Percentiles rank a stretch among this genome's conserved stretches.
Conservation (phyloP, 2,888 invertebrate species). For the Entomobrya proxima region DNA sequence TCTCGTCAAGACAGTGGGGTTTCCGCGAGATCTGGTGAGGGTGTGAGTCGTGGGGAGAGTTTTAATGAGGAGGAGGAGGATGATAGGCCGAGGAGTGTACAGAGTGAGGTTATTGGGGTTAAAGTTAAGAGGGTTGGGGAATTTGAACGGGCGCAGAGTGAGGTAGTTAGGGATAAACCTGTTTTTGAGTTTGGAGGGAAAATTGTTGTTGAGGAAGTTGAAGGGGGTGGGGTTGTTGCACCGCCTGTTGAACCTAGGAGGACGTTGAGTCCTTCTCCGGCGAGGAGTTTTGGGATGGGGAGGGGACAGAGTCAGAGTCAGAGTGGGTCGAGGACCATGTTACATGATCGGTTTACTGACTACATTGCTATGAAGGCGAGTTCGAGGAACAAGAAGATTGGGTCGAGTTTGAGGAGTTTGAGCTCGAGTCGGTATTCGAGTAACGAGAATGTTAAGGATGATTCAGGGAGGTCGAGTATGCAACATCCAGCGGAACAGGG, state of each 20-base stretch:
- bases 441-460: background rate
- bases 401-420: slow-evolving; percentile 4
- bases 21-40: background rate
- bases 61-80: background rate
- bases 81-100: background rate
- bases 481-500: background rate
- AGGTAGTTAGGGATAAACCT: background rate
- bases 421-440: slow-evolving; percentile 6
- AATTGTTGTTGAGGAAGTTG: background rate
- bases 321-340: background rate
- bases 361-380: slow-evolving; percentile 66
- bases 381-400: slow-evolving; percentile 22
- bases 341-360: slow-evolving; percentile 54
- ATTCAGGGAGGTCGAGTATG: background rate
- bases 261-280: background rate
- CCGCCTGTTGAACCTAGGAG: background rate
- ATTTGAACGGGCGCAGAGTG: background rate
- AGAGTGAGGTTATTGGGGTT: background rate
- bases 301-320: background rate
- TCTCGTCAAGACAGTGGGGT: slow-evolving; percentile 38
- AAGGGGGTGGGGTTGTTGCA: background rate
- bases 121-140: background rate
- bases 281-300: background rate
- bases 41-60: background rate
- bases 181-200: background rate